phyloP scores from a whole-genome alignment of 2,888 invertebrate genomes.

The Pristionchus exspectatus region DNA sequence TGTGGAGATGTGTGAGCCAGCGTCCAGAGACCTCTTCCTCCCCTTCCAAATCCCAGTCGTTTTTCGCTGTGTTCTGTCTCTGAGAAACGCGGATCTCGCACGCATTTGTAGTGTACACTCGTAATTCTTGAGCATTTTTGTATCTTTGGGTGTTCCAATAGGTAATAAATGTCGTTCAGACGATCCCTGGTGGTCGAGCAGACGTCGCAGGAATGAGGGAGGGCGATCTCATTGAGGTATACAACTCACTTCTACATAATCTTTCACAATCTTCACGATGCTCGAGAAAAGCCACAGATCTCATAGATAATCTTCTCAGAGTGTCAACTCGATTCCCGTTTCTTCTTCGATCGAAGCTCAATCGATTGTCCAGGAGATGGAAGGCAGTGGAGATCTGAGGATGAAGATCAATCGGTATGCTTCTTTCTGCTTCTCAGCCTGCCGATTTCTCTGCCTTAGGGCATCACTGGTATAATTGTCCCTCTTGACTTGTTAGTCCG shows the following conservation, averaged over 20 bases:
- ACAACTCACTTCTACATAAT: not conserved
- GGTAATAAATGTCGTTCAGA: not conserved
- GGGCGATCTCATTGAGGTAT: constrained; percentile 48
- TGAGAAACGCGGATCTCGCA: not conserved
- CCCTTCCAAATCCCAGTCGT: not conserved
- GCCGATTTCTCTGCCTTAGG: not conserved
- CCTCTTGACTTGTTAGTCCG: not conserved
- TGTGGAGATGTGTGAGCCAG: constrained; percentile 16
- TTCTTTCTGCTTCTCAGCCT: too few relatives aligned
- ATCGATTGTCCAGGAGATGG: constrained; percentile 26
- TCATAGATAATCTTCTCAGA: constrained; percentile 4
- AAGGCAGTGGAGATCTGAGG: constrained; percentile 1
- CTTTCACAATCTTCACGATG: not conserved
- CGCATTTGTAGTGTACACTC: not conserved
- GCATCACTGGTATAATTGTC: not conserved
- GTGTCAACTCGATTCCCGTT: constrained; percentile 3
- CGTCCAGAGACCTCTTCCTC: not conserved
- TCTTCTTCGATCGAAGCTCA: not conserved
- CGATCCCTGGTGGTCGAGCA: constrained; percentile 39
- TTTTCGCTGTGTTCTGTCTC: not conserved
- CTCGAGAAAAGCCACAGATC: not conserved
- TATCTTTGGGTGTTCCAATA: not conserved
- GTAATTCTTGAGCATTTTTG: not conserved
- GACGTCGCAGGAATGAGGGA: constrained; percentile 42
- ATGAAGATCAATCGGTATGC: constrained; percentile 47